Evolutionary conservation across 2,888 invertebrate genomes (phyloP).

Genomic region (Elegia similella): DNA sequence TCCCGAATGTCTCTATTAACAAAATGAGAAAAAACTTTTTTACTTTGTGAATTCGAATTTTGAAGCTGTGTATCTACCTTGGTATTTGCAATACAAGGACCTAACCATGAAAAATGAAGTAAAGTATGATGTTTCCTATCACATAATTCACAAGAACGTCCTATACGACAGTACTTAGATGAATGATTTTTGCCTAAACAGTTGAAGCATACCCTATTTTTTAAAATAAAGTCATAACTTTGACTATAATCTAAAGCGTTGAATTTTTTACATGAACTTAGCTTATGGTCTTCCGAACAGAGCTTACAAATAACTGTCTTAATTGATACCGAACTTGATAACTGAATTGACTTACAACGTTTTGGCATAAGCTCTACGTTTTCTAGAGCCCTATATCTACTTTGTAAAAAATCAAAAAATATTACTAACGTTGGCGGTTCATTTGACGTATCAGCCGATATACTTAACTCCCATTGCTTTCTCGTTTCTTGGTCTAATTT

Average conservation of each 20-base stretch:
- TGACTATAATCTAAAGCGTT: background rate
- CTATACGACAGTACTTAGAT: background rate
- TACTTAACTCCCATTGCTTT: background rate
- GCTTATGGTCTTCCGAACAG: background rate
- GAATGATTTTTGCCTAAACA: conserved; percentile 3
- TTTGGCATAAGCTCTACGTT: background rate
- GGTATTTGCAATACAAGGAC: background rate
- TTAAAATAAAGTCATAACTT: background rate
- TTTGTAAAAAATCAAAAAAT: background rate
- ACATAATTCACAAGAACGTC: background rate
- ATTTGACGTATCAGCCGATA: background rate
- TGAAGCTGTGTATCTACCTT: background rate
- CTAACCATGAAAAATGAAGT: background rate
- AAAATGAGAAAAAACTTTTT: no score
- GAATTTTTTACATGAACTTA: background rate
- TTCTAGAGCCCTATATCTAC: background rate
- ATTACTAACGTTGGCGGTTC: background rate
- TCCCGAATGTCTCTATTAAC: background rate
- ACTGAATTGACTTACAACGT: no score
- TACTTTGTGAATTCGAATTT: no score
- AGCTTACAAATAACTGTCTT: background rate
- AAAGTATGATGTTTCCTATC: conserved; percentile 11
- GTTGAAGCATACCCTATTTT: background rate
- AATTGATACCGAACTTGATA: background rate
- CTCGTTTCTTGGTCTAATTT: no score